phyloP scores from a whole-genome alignment of 2,888 invertebrate genomes.

The Saturnia pavonia region DNA sequence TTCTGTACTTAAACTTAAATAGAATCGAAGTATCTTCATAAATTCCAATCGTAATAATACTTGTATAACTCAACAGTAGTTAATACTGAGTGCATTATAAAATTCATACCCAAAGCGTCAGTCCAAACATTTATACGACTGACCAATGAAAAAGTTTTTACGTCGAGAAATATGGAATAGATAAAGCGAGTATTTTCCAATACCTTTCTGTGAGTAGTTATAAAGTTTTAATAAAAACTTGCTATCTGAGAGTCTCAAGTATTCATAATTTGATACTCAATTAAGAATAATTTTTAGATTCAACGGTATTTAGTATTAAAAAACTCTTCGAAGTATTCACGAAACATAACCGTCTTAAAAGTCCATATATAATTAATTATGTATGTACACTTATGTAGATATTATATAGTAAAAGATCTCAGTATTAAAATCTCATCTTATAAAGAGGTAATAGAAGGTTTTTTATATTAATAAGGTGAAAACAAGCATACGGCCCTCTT shows the following conservation, averaged over 20 bases:
- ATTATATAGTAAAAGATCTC: not conserved
- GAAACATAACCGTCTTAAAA: not conserved
- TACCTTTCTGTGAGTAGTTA: slow-evolving; percentile 35
- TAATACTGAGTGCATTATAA: slow-evolving; percentile 36
- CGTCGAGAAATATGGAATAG: slow-evolving; percentile 49
- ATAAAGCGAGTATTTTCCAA: slow-evolving; percentile 44
- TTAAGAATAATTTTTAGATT: not conserved
- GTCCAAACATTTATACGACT: slow-evolving; percentile 42
- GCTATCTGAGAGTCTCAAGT: slow-evolving; percentile 21
- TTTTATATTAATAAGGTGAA: too few species aligned
- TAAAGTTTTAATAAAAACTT: slow-evolving; percentile 24
- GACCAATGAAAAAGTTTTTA: slow-evolving; percentile 70
- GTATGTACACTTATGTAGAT: not conserved
- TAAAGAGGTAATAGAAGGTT: too few species aligned
- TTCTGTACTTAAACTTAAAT: not conserved
- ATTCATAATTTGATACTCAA: slow-evolving; percentile 11
- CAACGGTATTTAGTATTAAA: not conserved
- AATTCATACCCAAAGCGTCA: slow-evolving; percentile 41
- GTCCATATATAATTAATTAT: not conserved
- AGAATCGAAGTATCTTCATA: not conserved
- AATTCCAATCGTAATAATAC: slow-evolving; percentile 12
- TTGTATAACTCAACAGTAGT: slow-evolving; percentile 30
- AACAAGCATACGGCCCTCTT: too few species aligned
- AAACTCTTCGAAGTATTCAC: not conserved
- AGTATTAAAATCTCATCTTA: too few species aligned